Base-by-base conservation (phyloP, 2,888 invertebrate genomes). In the Melikaiella ostensackeni region DNA sequence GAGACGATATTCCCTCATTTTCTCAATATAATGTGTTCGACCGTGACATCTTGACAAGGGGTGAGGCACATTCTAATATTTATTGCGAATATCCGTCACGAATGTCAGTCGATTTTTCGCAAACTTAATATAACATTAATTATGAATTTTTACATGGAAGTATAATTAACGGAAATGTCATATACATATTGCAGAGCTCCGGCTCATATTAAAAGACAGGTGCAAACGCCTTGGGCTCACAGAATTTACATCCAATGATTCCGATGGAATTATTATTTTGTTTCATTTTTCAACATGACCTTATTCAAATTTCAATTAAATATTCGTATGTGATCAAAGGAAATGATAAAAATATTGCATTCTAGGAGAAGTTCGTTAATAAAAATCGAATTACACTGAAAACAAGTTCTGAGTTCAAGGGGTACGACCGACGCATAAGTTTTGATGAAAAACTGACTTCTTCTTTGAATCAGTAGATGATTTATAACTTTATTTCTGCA, bases 231-330 rank as follows among this genome's bases (percentile, higher is more conserved):
- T 19, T 9, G 9, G 19, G 46, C 46, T 50, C 27, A 5, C 19
- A 46, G 27, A 50, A 70, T 70, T 70, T 70, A n/a, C 46, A 70
- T 46, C n/a, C 46, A 50, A 70, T 70, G 27, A 70, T 50, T 27
- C 27, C 46, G n/a, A 30, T 50, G 1, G 27, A 30, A 46, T 46
- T 46, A 30, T 50, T 30, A n/a, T 30, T 9, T 63, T 63, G 11
- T 38, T n/a, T 16, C 5, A n/a, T n/a, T n/a, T n/a, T 55, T 50
- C 8, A 55, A 55, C 9, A 21, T 55, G 1, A 3, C 16, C 13
- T 19, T 30, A 33, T 7, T 61, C 61, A 61, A 61, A 19, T 8
- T 16, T 42, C 3, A 42, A 42, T 16, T 42, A 16, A 42, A 55
- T 27, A 59, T 59, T 59, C 13, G 27, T 59, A 13, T 59, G 27